These are phyloP conservation scores for Cryptosula pallasiana DNA, from an alignment of 2,888 invertebrate genomes.

Conservation along the genomic window DNA sequence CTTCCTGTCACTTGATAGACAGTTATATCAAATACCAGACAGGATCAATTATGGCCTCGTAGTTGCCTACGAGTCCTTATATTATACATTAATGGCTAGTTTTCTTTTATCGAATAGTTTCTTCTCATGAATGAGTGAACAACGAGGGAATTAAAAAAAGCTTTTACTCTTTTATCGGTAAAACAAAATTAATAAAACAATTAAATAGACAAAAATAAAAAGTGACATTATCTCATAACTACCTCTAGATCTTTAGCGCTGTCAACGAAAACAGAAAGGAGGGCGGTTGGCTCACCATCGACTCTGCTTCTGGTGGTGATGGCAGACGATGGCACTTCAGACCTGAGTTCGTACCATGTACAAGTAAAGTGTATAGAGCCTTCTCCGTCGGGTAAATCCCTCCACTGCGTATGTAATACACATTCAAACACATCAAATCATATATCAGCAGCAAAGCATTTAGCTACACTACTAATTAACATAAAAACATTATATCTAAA, in stretches of 20 bases:
- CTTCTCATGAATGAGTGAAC: no score
- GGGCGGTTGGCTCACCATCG: not conserved
- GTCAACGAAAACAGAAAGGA: not conserved
- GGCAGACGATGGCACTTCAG: not conserved
- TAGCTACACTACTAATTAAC: not conserved
- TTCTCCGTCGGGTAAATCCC: constrained; percentile 5
- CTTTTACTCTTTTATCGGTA: no score
- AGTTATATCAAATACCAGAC: no score
- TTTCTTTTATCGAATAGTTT: no score
- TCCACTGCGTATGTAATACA: not conserved
- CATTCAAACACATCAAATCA: not conserved
- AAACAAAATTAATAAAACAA: no score
- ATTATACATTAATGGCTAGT: no score
- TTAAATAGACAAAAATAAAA: no score
- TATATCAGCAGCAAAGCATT: not conserved
- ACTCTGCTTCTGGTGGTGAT: not conserved
- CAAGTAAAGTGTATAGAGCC: not conserved
- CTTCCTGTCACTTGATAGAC: no score
- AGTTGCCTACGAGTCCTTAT: no score
- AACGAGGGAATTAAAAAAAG: no score
- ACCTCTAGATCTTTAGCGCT: constrained; percentile 18
- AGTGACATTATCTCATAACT: no score
- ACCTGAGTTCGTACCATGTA: not conserved
- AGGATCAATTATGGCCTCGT: no score
- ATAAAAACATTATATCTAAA: not conserved